Base-by-base conservation (phyloP, 2,113 vertebrate genomes). In the Dascyllus trimaculatus region DNA sequence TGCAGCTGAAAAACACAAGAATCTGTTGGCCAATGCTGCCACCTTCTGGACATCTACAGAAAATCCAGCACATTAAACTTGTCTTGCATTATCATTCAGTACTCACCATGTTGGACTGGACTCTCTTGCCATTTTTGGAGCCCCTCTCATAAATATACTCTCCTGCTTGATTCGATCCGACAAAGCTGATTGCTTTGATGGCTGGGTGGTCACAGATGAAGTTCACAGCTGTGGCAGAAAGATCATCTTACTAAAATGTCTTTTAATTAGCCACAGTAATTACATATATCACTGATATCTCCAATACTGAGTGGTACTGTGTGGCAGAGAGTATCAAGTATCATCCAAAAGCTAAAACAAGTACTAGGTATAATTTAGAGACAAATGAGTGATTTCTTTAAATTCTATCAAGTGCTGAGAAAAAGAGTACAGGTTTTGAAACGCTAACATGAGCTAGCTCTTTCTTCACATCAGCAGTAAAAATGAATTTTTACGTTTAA, bases 81-180 rank as follows among this genome's bases (percentile, higher is more conserved):
- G 6, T 8, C 51, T 45, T 24, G 22, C 25, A 15, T n/a, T 57
- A 35, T 74, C 3, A 17, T 25, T 19, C 14, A 0, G 65, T 3
- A 87, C 93, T 87, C 92, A 99, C 98, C 97, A 99, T 98, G 89
- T 99, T 99, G 71, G 97, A 97, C 93, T 99, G 98, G 62, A 99
- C 97, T 85, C 97, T 95, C 93, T 99, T 99, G 89, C 97, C 97
- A 32, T 98, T 94, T 93, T 94, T 96, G 51, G 97, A 99, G 66
- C 98, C 97, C 81, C 96, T 96, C 92, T 97, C 96, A 58, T 98
- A 99, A 93, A 99, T 99, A 87, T 99, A 97, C 82, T 99, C 97
- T 63, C 98, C 98, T 48, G 97, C 98, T 92, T 97, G 96, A 92
- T 99, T 99, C 77, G 98, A 99, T 83, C 98, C 98, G 88, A 99